A percentile compares a stretch with the other conserved stretches of the same genome.
These are phyloP conservation scores for Folsomia manolachei DNA, from an alignment of 2,888 invertebrate genomes.

Conservation along the genomic window DNA sequence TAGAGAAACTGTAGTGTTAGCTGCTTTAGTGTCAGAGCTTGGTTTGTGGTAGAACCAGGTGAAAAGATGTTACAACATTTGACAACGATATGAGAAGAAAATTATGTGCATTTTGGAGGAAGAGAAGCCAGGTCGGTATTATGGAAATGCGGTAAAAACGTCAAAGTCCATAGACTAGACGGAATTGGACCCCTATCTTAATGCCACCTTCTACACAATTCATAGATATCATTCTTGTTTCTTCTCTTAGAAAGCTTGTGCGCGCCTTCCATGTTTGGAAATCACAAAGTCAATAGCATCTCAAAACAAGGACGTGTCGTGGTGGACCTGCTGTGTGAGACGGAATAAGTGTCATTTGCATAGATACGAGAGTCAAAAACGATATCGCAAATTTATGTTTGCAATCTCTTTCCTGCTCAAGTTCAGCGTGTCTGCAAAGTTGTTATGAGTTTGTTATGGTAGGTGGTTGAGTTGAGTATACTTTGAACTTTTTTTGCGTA, in stretches of 20 bases:
- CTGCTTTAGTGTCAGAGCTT: not conserved
- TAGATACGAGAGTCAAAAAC: not conserved
- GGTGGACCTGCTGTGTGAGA: not conserved
- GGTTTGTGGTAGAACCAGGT: not conserved
- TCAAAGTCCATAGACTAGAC: not conserved
- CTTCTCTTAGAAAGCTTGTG: not conserved
- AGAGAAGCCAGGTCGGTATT: slow-evolving; percentile 13
- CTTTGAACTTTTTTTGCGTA: no score
- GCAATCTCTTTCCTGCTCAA: not conserved
- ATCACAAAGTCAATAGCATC: not conserved
- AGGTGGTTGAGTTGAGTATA: not conserved
- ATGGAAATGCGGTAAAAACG: slow-evolving; percentile 15
- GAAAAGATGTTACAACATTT: slow-evolving; percentile 3
- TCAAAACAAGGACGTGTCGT: no score
- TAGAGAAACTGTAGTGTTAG: no score
- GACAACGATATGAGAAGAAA: no score
- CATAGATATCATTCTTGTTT: not conserved
- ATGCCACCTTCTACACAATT: not conserved
- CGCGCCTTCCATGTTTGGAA: no score
- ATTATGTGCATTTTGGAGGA: no score
- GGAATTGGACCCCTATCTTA: not conserved
- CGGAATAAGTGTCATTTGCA: not conserved
- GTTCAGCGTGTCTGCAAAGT: no score
- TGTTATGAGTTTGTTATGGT: not conserved
- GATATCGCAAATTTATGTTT: not conserved